Base-by-base conservation (phyloP, 2,113 vertebrate species). In the Alexandromys fortis region DNA sequence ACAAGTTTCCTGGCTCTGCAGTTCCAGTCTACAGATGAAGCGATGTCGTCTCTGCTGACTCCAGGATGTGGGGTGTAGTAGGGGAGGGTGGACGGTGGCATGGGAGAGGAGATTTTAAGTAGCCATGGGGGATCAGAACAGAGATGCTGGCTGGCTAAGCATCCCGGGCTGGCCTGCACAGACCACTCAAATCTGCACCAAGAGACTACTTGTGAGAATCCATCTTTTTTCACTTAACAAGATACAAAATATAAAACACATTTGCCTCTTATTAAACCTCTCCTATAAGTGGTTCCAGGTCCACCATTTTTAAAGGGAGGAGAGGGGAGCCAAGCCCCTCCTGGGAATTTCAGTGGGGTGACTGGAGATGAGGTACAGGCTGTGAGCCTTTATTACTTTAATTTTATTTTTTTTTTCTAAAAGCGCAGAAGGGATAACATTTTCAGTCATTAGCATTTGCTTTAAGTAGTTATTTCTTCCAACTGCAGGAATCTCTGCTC, bases 161-260 rank as follows among this genome's bases (percentile, higher is more conserved):
- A 98, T 98, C 98, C 97, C 97, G 97, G 89, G 97, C 97, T 98
- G 97, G 97, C 97, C 93, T 97, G 98, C 97, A 97, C 95, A 98
- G 97, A 98, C 97, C 98, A 98, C 98, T 98, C 97, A 97, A 98
- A 98, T 97, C 98, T 97, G 98, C 98, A 98, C 98, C 98, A 97
- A 97, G 98, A 98, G 98, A 98, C 98, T 98, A 98, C 98, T 98
- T 98, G 98, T 55, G 97, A 98, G 98, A 98, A 98, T 98, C 98
- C 98, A 98, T 98, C 98, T 98, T 98, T 98, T 98, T 98, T 98
- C 98, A 98, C 98, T 98, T 98, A 98, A 98, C 98, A 98, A 98
- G 98, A 98, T 98, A 98, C 98, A 98, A 98, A 99, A 98, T 99
- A 98, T 98, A 98, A 99, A 99, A 98, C 98, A 98, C 98, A 98